phyloP scores from a whole-genome alignment of 53 echinoderm and acorn worm species.

The Mesocentrotus franciscanus region DNA sequence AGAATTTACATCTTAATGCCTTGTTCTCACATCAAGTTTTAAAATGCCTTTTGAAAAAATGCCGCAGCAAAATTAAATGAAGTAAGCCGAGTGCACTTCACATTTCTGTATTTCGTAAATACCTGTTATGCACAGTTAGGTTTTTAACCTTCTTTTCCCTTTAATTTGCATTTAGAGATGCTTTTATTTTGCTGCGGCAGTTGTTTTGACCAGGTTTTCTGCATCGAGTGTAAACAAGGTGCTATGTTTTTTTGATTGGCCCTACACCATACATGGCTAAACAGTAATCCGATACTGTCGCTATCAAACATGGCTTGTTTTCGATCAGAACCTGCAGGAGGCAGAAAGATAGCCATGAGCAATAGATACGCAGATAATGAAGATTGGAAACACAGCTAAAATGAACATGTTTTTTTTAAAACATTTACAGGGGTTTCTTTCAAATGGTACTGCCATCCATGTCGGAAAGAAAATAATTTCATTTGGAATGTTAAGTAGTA shows the following conservation, averaged over 20 bases:
- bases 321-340: background rate
- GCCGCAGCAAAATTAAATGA: too few species aligned
- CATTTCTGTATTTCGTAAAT: too few species aligned
- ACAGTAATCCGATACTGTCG: background rate
- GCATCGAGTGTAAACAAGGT: too few species aligned
- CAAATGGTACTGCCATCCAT: background rate
- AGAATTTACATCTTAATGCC: background rate
- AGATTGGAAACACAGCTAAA: background rate
- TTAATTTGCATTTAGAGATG: too few species aligned
- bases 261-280: background rate
- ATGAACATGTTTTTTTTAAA: background rate
- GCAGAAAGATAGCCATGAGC: background rate
- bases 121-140: too few species aligned
- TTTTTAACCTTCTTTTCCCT: too few species aligned
- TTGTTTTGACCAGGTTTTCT: too few species aligned
- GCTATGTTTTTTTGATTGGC: too few species aligned
- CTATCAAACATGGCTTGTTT: constrained; percentile 1
- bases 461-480: background rate
- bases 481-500: background rate
- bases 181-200: too few species aligned
- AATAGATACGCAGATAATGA: constrained; percentile 5
- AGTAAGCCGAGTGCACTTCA: too few species aligned
- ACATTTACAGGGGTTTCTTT: background rate
- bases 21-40: too few species aligned
- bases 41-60: too few species aligned